phyloP scores from a whole-genome alignment of 2,888 invertebrate species.

The Octonoba sinensis region DNA sequence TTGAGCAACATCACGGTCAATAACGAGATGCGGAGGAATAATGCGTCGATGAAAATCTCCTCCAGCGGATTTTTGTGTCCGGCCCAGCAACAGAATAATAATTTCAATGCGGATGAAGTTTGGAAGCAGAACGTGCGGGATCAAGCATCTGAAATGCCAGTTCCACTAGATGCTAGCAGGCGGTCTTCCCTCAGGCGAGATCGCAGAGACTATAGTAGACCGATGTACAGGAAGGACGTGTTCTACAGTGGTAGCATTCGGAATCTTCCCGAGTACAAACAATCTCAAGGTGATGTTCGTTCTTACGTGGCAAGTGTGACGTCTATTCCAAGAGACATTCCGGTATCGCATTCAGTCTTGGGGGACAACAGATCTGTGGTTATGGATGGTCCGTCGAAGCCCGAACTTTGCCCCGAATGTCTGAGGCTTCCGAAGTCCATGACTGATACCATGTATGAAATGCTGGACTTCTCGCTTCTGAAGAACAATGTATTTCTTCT shows the following conservation, averaged over 20 bases:
- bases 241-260: slow-evolving; percentile 96
- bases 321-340: slow-evolving; percentile 79
- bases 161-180: slow-evolving; percentile 59
- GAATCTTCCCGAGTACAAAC: slow-evolving; percentile 88
- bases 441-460: slow-evolving; percentile 78
- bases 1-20: slow-evolving; percentile 83
- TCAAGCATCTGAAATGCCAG: slow-evolving; percentile 32
- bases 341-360: slow-evolving; percentile 38
- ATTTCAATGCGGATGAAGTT: slow-evolving; percentile 73
- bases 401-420: slow-evolving; percentile 60
- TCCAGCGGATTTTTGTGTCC: slow-evolving; percentile 58
- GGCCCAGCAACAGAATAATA: slow-evolving; percentile 74
- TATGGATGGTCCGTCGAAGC: slow-evolving; percentile 22
- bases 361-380: slow-evolving; percentile 27
- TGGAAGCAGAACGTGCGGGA: slow-evolving; percentile 66
- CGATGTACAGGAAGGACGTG: slow-evolving; percentile 94
- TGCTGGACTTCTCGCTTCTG: slow-evolving; percentile 90
- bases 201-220: slow-evolving; percentile 81
- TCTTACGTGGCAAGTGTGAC: slow-evolving; percentile 92
- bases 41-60: slow-evolving; percentile 66
- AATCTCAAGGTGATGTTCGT: slow-evolving; percentile 89
- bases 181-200: slow-evolving; percentile 49
- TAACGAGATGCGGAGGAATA: slow-evolving; percentile 78
- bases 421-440: slow-evolving; percentile 70
- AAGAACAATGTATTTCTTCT: slow-evolving; percentile 91